Evolutionary conservation across 2,113 vertebrate species (phyloP).

Genomic region (Tachysurus fulvidraco): DNA sequence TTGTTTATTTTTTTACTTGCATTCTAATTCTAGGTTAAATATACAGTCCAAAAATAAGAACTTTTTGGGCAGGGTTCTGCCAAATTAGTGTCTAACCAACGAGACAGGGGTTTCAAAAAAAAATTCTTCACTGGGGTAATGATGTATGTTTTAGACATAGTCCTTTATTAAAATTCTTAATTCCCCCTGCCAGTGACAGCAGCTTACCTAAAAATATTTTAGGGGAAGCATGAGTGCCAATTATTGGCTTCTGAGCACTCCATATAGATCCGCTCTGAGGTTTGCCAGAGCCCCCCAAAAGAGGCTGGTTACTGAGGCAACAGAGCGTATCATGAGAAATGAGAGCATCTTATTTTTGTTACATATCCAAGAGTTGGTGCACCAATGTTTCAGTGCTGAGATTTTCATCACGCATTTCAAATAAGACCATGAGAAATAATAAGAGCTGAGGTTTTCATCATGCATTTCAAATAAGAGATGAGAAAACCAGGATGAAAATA

Average conservation of each 20-base stretch:
- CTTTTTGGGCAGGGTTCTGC: slow-evolving; percentile 53
- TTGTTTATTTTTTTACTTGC: slow-evolving; percentile 41
- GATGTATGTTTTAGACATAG: slow-evolving; percentile 68
- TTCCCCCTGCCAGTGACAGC: slow-evolving; percentile 64
- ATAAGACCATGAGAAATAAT: background rate
- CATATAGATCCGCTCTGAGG: slow-evolving; percentile 58
- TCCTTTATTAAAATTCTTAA: slow-evolving; percentile 74
- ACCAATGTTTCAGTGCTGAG: background rate
- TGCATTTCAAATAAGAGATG: background rate
- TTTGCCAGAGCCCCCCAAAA: slow-evolving; percentile 61
- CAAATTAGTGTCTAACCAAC: slow-evolving; percentile 62
- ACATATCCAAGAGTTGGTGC: background rate
- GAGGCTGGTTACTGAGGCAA: slow-evolving; percentile 69
- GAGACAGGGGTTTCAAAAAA: slow-evolving; percentile 43
- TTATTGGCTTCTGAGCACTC: slow-evolving; percentile 71
- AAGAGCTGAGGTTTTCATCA: background rate
- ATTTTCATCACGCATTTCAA: background rate
- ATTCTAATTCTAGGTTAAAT: slow-evolving; percentile 64
- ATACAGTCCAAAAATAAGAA: slow-evolving; percentile 62
- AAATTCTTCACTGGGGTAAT: slow-evolving; percentile 67
- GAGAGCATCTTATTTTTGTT: slow-evolving; percentile 33
- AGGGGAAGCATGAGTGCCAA: slow-evolving; percentile 67
- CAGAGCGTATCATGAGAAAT: slow-evolving; percentile 57
- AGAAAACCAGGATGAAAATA: background rate
- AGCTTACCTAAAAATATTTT: slow-evolving; percentile 71